phyloP scores from a whole-genome alignment of 2,888 invertebrate species.

The Limnephilus marmoratus region DNA sequence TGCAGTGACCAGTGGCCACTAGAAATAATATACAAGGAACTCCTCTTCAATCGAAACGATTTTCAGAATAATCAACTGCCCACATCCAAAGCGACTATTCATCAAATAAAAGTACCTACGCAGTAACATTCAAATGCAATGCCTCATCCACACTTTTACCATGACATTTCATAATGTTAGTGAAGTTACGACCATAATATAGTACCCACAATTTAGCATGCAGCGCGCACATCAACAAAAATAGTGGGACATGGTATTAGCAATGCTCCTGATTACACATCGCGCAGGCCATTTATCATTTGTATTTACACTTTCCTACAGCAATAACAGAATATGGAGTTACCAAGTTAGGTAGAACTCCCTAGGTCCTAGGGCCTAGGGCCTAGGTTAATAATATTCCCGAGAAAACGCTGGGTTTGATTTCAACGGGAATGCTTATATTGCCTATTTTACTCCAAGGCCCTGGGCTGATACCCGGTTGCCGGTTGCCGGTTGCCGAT shows the following conservation, averaged over 20 bases:
- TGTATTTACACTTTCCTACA: not conserved
- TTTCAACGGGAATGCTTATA: no score
- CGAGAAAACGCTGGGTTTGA: not conserved
- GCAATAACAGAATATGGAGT: not conserved
- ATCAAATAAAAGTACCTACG: not conserved
- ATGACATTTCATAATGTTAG: not conserved
- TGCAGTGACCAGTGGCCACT: no score
- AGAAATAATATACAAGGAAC: not conserved
- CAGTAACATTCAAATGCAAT: not conserved
- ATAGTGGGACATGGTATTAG: not conserved
- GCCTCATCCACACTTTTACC: not conserved
- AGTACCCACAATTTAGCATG: not conserved
- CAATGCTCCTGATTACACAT: slow-evolving; percentile 2
- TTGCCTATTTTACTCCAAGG: not conserved
- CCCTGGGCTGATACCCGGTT: not conserved
- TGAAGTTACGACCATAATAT: not conserved
- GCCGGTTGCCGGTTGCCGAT: not conserved
- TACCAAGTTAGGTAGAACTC: not conserved
- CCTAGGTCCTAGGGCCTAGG: no score
- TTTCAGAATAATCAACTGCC: not conserved
- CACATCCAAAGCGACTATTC: not conserved
- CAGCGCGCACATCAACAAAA: not conserved
- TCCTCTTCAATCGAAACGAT: not conserved
- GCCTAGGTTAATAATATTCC: not conserved
- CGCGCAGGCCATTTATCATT: not conserved